A percentile compares a stretch with the other conserved stretches of the same genome.
Conservation (phyloP, 2,113 vertebrate genomes). For the Equus quagga region DNA sequence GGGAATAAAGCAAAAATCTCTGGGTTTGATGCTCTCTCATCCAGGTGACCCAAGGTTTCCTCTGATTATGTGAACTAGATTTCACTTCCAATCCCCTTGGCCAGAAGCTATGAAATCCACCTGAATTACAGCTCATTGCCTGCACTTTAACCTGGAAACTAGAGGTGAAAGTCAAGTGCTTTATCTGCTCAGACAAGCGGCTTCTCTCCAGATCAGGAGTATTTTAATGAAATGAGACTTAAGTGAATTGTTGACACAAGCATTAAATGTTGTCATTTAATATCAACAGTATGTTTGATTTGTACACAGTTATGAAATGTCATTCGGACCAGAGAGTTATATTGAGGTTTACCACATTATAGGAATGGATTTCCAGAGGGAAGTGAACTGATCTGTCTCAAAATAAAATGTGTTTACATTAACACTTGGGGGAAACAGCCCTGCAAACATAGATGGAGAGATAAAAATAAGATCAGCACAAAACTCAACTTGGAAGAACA, state of each 20-base stretch:
- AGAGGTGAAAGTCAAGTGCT: constrained; percentile 56
- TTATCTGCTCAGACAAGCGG: constrained; percentile 34
- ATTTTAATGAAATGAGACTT: constrained; percentile 72
- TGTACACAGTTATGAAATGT: constrained; percentile 79
- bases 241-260: constrained; percentile 72
- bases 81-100: not conserved
- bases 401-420: constrained; percentile 89
- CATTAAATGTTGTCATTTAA: constrained; percentile 64
- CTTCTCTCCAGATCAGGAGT: constrained; percentile 40
- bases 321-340: constrained; percentile 78
- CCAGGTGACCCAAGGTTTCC: constrained; percentile 19
- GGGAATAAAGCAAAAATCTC: not conserved
- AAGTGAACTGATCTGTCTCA: constrained; percentile 85
- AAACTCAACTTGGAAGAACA: constrained; percentile 85
- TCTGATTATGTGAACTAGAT: constrained; percentile 31
- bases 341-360: constrained; percentile 86
- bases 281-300: constrained; percentile 73
- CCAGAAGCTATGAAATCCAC: constrained; percentile 61
- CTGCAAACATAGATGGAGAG: constrained; percentile 89
- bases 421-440: constrained; percentile 88
- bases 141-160: constrained; percentile 49
- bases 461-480: constrained; percentile 87
- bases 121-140: constrained; percentile 55
- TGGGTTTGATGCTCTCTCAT: not conserved
- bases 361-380: constrained; percentile 87